phyloP scores from a whole-genome alignment of 2,113 vertebrate species.

The Leucosticte australis region DNA sequence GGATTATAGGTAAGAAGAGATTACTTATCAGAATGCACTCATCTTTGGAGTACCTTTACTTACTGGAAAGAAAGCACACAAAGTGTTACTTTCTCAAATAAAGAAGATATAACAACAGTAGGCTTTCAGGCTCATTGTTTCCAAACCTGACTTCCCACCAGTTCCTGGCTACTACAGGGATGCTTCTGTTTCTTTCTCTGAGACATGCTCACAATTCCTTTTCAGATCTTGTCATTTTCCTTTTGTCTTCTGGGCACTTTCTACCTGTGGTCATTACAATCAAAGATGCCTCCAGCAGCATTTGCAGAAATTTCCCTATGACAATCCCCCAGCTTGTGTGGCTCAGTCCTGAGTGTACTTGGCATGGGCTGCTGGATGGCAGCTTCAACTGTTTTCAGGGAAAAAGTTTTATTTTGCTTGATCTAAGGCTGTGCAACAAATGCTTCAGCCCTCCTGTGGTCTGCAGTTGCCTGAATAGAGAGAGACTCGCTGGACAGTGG shows the following conservation, averaged over 20 bases:
- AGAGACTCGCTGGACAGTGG: not conserved
- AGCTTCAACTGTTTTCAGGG: not conserved
- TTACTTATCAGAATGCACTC: not conserved
- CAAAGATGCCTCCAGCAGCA: not conserved
- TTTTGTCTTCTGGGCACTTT: not conserved
- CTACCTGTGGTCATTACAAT: not conserved
- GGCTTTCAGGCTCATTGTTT: not conserved
- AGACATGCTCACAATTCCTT: not conserved
- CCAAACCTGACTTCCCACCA: not conserved
- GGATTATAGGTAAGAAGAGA: not conserved
- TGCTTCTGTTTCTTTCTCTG: not conserved
- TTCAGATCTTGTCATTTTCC: not conserved
- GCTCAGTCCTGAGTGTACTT: fast-evolving
- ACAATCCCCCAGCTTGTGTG: fast-evolving
- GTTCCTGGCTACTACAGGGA: not conserved
- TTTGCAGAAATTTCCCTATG: not conserved
- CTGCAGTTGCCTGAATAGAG: not conserved
- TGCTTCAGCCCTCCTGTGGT: not conserved
- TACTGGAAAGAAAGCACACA: not conserved
- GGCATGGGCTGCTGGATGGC: fast-evolving
- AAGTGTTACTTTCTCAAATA: not conserved
- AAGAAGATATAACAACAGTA: not conserved
- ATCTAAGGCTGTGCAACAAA: not conserved
- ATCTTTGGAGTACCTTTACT: not conserved
- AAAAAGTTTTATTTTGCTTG: not conserved